Base-by-base conservation (phyloP, 2,888 invertebrate genomes). In the Auanema freiburgensis region DNA sequence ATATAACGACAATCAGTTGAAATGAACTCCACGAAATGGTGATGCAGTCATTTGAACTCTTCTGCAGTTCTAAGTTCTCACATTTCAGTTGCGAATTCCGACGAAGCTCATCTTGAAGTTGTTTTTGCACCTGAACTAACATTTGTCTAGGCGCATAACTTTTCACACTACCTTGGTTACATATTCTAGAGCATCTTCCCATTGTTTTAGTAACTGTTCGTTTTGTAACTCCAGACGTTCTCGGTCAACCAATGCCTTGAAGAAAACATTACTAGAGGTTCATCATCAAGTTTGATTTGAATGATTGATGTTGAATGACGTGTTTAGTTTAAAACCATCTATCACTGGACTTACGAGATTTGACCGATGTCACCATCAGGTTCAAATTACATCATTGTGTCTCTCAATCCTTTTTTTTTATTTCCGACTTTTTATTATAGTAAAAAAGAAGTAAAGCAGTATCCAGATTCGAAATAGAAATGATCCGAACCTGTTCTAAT, bases 151-250 rank as follows among this genome's bases (percentile, higher is more conserved):
- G 8, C 33, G 33, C 33, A 33, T 33, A 3, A 33, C 4, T 33
- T 33, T 33, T 33, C 33, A 4, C 33, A 55, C 52, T 62, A 73
- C 73, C 61, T 66, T 69, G n/a, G 69, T 62, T 14, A 74, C 71
- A 46, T 74, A 74, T 63, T 74, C 74, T 57, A 74, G 50, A 8
- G 74, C 67, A 46, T 74, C 74, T 41, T 71, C 74, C 74, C 74
- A 74, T 57, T 74, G 74, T 52, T 65, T 63, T 49, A 74, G 57
- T 24, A 74, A 58, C 57, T 74, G 74, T 57, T 74, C 74, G 63
- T 74, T 74, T 65, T 74, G 74, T 11, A 74, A 63, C 58, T 74
- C 74, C 21, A 74, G 63, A 33, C 66, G 49, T 54, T 74, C 74
- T 11, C 74, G 63, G 53, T 72, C 72, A 21, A 70, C 64, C 60